Evolutionary conservation across 2,797 vertebrate species (phyloP), one percentile per base, ranked within the genome.

Genomic region (Rhinophrynus dorsalis): DNA sequence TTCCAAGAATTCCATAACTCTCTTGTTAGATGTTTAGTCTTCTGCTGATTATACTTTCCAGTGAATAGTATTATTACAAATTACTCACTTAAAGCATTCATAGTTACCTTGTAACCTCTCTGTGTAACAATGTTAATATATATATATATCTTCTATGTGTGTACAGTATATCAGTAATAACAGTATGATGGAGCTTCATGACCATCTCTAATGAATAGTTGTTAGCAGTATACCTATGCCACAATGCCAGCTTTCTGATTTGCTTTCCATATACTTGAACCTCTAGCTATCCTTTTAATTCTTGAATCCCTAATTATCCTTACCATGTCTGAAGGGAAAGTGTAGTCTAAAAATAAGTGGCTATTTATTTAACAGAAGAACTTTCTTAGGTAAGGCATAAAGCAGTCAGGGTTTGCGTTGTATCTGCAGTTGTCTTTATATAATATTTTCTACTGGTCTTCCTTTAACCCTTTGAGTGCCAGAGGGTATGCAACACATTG

Each of bases 111-210:
- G 12, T 55, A 58, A 32, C 58, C 57, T 52, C 38, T 23, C 12
- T 56, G 29, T 47, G 50, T 45, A n/a, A n/a, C n/a, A n/a, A n/a
- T n/a, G n/a, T n/a, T n/a, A 56, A 17, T 35, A 58, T 30, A 70
- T 55, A 62, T 26, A 70, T 13, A 45, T 26, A 55, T 35, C 30
- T 15, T 3, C 8, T 40, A 13, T 21, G 48, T 62, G 38, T 55
- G 33, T 45, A 47, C n/a, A n/a, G n/a, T n/a, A n/a, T 21, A 61
- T n/a, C 37, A 61, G 44, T 69, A 69, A 62, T 61, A 69, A 47
- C 21, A 17, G 48, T 47, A 47, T 38, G 20, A 45, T 27, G 35
- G 6, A 44, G 50, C 32, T 52, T 42, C 32, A 40, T 35, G 23
- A 10, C 35, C 30, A 7, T 15, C 54, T 58, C 42, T 50, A 59